Evolutionary conservation across 2,113 vertebrate genomes (phyloP).

Genomic region (Tauraco erythrolophus): DNA sequence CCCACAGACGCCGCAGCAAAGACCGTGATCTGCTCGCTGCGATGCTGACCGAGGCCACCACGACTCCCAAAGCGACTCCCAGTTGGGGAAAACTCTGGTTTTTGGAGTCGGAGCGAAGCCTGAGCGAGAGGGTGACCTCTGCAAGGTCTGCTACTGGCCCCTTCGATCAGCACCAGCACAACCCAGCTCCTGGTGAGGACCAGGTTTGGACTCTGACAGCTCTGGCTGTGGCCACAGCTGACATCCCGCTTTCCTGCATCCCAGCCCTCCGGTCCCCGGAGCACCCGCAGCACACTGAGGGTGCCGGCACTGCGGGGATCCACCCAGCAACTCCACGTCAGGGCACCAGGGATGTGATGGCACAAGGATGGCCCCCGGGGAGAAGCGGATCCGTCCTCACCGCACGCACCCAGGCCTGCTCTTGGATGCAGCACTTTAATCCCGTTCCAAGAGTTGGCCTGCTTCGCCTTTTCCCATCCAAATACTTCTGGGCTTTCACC

Average conservation of each 20-base stretch:
- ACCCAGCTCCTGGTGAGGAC: background rate
- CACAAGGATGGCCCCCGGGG: no score
- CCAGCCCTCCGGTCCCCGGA: background rate
- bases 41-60: background rate
- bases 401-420: background rate
- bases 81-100: background rate
- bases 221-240: background rate
- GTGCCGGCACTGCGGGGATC: background rate
- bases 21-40: rapidly evolving
- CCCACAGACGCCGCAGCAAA: background rate
- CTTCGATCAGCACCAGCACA: background rate
- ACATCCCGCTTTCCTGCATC: rapidly evolving
- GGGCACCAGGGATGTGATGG: no score
- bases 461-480: background rate
- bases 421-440: background rate
- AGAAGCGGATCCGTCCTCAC: background rate
- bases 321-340: background rate
- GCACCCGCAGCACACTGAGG: background rate
- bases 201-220: rapidly evolving
- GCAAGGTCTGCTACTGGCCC: background rate
- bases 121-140: background rate
- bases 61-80: rapidly evolving
- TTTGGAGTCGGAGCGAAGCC: rapidly evolving
- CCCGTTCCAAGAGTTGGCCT: background rate
- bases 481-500: background rate